Base-by-base conservation (phyloP, 2,113 vertebrate species). In the Salvelinus alpinus region DNA sequence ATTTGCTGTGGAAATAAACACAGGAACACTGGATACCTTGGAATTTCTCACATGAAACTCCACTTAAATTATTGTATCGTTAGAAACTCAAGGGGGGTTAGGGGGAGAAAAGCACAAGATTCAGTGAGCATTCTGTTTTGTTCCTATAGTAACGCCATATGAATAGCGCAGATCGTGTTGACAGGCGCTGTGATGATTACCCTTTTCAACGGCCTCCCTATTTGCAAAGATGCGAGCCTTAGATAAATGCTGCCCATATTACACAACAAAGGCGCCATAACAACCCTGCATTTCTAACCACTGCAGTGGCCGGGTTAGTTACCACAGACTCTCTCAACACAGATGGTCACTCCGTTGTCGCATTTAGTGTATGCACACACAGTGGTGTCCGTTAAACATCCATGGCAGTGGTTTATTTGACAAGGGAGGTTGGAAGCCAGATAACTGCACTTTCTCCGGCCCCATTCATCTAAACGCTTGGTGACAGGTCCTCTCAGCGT, bases 1-100 rank as follows among this genome's bases (percentile, higher is more conserved):
- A 82, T 86, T 88, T 87, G 85, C 68, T 83, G 73, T 69, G 75
- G 77, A 84, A 91, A 92, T 87, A 91, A 91, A 91, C 86, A 89
- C 78, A 1, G 59, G 80, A 91, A 91, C 86, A 89, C 78, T 1
- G 59, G 80, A 90, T 81, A 82, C 85, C 79, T 86, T 71, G 59
- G 74, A 71, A 73, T 79, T 76, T 66, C 24, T 70, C 57, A 4
- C 48, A 22, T 12, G 3, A 47, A 70, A 11, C 25, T 27, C n/a
- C 8, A 44, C 68, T 47, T 70, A 44, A 70, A 70, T 47, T 24
- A 70, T 22, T 70, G n/a, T 47, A 44, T 24, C 13, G 20, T 47
- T 18, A 47, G 9, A 70, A 24, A 57, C 51, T 72, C 51, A 34
- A 38, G 25, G 12, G 24, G 12, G 13, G 13, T 51, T 31, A 3